Evolutionary conservation across 2,113 vertebrate species (phyloP), one percentile per base, ranked within the genome.

Genomic region (Pluvialis apricaria): DNA sequence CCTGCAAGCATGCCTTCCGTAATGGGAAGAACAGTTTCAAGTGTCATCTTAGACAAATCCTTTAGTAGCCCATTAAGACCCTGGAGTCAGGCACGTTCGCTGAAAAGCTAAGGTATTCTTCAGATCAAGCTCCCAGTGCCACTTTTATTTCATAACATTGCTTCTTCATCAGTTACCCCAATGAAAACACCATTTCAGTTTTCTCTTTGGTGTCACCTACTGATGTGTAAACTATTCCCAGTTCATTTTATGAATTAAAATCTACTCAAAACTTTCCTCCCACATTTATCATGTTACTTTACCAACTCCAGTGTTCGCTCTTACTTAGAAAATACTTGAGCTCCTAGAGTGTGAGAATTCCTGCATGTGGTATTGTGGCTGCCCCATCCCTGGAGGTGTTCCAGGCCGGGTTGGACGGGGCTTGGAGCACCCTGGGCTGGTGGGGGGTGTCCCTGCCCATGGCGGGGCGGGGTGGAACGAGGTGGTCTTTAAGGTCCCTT

Each of bases 201-300:
- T n/a, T 29, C 19, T 22, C 9, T 45, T 65, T 2, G 3, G 0
- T 60, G 75, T 6, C 22, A 6, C 8, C 31, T 91, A 40, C 17
- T 42, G 11, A 70, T 24, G 11, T 28, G 7, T 38, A 32, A 57
- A 44, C 26, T 31, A 58, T 7, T 68, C 8, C 40, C 5, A 29
- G 3, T 55, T 78, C 13, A 54, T 57, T 11, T 66, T 36, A 25
- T 3, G 4, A 64, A 55, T 49, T 70, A 82, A 34, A 40, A 58
- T 34, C 31, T 36, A 42, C 16, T 21, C 42, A 1, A 45, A 38
- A 47, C 38, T 5, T 84, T 86, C 25, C 20, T 78, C 52, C 18
- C 18, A 47, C 16, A 21, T 64, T 58, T 26, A 70, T 22, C 26
- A 20, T 3, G 2, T 17, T 55, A n/a, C 25, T 40, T 82, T 16